These are phyloP conservation scores for Folsomia manolachei DNA, from an alignment of 2,888 invertebrate genomes.

Conservation along the genomic window DNA sequence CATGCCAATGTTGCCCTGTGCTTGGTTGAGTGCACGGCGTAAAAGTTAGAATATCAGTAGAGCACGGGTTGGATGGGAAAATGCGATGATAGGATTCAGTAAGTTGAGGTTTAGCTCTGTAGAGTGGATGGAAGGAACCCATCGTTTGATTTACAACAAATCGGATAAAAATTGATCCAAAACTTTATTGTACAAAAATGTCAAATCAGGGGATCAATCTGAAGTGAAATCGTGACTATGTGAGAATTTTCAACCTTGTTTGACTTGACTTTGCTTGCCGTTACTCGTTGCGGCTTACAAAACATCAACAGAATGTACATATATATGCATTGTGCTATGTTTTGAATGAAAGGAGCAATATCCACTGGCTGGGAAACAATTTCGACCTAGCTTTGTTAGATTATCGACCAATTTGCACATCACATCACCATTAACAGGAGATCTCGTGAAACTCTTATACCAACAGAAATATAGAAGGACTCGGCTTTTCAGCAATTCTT, in stretches of 20 bases:
- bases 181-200: constrained; percentile 20
- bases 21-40: neutral
- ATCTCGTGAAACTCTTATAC: no score
- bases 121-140: neutral
- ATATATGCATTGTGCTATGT: no score
- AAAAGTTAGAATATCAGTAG: neutral
- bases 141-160: constrained; percentile 19
- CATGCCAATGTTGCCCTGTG: neutral
- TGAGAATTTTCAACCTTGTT: constrained; percentile 11
- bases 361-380: neutral
- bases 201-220: constrained; percentile 23
- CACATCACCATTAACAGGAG: neutral
- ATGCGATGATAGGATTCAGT: neutral
- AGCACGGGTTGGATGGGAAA: neutral
- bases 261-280: no score
- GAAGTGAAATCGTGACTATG: constrained; percentile 22
- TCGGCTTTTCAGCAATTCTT: neutral
- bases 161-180: constrained; percentile 23
- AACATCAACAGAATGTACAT: no score
- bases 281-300: no score
- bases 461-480: no score
- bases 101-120: neutral
- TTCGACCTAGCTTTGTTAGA: neutral
- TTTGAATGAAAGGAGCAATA: neutral
- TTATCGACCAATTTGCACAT: neutral